phyloP scores from a whole-genome alignment of 2,888 invertebrate species.

The Troides aeacus region DNA sequence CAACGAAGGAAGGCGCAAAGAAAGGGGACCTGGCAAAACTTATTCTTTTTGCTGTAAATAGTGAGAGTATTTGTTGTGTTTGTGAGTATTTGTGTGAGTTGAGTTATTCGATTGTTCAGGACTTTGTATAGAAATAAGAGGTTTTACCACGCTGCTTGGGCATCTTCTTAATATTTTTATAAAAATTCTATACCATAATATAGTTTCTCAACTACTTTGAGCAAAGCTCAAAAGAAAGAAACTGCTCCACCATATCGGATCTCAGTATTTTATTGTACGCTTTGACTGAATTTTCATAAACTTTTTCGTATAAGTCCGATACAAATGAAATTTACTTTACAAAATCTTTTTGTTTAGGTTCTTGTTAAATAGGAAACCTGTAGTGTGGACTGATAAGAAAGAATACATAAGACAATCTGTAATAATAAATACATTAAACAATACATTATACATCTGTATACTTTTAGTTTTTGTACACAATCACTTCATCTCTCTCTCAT shows the following conservation, averaged over 20 bases:
- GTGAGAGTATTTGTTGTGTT: neutral
- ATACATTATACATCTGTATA: too few relatives aligned
- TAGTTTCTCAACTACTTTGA: neutral
- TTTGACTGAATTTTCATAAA: neutral
- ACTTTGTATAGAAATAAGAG: neutral
- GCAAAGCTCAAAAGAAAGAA: neutral
- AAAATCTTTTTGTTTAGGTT: neutral
- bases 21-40: slow-evolving; percentile 2
- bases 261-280: neutral
- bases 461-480: too few relatives aligned
- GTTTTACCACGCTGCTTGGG: neutral
- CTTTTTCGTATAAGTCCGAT: neutral
- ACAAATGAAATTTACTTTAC: neutral
- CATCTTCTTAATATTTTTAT: neutral
- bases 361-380: neutral
- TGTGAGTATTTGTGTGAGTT: too few relatives aligned
- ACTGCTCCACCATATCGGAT: neutral
- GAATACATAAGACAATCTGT: too few relatives aligned
- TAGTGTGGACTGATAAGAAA: neutral
- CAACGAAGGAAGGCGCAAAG: slow-evolving; percentile 33
- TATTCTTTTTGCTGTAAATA: neutral
- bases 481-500: too few relatives aligned
- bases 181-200: neutral
- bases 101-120: neutral
- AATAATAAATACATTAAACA: too few relatives aligned